A percentile compares a stretch with the other conserved stretches of the same genome.
These are phyloP conservation scores for Augochlora pura DNA, from an alignment of 1,140 invertebrate species.

Conservation along the genomic window DNA sequence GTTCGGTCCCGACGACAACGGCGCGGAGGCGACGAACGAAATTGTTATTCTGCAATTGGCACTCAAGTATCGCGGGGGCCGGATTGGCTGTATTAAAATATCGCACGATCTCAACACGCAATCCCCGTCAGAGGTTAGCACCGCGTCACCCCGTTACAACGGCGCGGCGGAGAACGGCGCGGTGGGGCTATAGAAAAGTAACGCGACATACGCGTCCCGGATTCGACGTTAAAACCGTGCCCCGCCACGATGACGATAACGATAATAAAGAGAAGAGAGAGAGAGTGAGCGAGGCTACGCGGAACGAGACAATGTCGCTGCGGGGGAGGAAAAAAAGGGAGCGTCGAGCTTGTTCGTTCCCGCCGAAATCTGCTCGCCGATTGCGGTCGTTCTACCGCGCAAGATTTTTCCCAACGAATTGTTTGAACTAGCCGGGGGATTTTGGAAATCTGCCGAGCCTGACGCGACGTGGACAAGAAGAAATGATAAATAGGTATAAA, in stretches of 20 bases:
- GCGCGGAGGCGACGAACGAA: neutral
- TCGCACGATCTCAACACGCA: conserved; percentile 24
- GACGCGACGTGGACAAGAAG: too few relatives aligned
- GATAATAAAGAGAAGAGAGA: conserved; percentile 55
- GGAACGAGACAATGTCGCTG: neutral
- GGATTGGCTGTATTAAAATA: conserved; percentile 30
- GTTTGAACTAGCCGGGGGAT: too few relatives aligned
- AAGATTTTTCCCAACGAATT: too few relatives aligned
- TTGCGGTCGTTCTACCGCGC: too few relatives aligned
- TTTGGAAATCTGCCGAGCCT: too few relatives aligned
- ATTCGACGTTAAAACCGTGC: conserved; percentile 50
- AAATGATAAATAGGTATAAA: too few relatives aligned
- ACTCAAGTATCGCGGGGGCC: neutral
- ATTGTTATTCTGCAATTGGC: conserved; percentile 1
- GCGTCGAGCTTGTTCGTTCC: neutral
- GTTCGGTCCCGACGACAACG: neutral
- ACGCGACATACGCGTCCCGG: conserved; percentile 35
- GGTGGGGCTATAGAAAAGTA: conserved; percentile 55
- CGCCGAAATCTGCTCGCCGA: neutral
- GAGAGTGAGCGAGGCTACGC: conserved; percentile 8
- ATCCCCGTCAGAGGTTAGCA: conserved; percentile 39
- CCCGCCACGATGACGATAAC: conserved; percentile 54
- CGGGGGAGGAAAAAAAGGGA: neutral
- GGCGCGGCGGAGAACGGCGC: neutral
- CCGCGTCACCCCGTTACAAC: conserved; percentile 9